phyloP scores from a whole-genome alignment of 2,113 vertebrate genomes.

The Clarias macrocephalus region DNA sequence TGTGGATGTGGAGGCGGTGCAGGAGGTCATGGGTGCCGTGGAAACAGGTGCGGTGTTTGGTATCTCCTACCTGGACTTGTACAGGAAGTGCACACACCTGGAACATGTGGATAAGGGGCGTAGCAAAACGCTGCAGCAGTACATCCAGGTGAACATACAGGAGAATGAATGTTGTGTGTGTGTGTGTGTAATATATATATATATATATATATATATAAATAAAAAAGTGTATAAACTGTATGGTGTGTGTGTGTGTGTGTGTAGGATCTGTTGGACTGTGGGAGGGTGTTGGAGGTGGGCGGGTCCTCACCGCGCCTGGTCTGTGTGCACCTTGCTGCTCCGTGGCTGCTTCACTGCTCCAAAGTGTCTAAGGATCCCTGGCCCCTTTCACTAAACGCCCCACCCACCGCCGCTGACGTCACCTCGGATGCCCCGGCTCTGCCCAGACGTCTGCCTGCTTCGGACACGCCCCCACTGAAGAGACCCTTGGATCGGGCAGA shows the following conservation, averaged over 20 bases:
- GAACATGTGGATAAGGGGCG: conserved; percentile 57
- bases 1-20: conserved; percentile 65
- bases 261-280: conserved; percentile 64
- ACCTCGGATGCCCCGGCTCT: background rate
- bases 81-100: conserved; percentile 64
- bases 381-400: background rate
- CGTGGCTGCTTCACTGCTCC: conserved; percentile 75
- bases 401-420: conserved; percentile 2
- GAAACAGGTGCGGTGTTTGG: conserved; percentile 74
- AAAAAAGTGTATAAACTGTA: background rate
- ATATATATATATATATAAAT: no score
- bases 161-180: background rate
- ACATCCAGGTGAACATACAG: conserved; percentile 67
- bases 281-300: conserved; percentile 79
- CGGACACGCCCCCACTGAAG: background rate
- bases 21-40: conserved; percentile 72
- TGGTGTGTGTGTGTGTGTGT: background rate
- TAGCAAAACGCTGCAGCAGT: conserved; percentile 71
- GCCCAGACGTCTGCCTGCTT: background rate
- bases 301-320: conserved; percentile 72
- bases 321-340: conserved; percentile 64
- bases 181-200: background rate
- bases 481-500: background rate
- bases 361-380: background rate
- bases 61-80: conserved; percentile 69